Percentiles rank a stretch among this genome's conserved stretches.
phyloP scores from a whole-genome alignment of 2,113 vertebrate species.

The Tinamus guttatus region DNA sequence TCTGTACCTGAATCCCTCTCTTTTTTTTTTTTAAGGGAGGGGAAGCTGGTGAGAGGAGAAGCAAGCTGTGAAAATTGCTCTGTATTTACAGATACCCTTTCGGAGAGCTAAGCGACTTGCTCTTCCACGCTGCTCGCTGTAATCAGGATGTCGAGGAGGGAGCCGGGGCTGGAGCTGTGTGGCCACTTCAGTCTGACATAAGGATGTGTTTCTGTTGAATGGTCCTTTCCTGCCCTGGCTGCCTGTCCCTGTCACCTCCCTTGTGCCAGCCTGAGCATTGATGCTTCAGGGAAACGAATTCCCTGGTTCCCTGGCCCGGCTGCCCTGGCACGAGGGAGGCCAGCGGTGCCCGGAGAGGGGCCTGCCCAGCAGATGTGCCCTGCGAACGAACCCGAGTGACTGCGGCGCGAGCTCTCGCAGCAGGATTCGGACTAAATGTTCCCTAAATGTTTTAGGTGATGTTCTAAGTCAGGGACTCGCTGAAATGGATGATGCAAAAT shows the following conservation, averaged over 20 bases:
- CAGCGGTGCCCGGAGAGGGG: background rate
- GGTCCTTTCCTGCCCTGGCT: slow-evolving; percentile 39
- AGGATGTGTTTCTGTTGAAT: slow-evolving; percentile 16
- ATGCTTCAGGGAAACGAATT: slow-evolving; percentile 8
- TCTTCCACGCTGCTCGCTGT: background rate
- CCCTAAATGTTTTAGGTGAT: background rate
- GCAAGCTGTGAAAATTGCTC: slow-evolving; percentile 26
- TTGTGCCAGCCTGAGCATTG: background rate
- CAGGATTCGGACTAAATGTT: background rate
- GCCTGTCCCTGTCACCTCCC: background rate
- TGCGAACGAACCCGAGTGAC: background rate
- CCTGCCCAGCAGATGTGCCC: background rate
- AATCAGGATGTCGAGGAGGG: background rate
- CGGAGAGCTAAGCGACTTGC: background rate
- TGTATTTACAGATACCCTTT: slow-evolving; percentile 13
- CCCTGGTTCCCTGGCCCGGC: background rate
- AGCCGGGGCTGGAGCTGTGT: background rate
- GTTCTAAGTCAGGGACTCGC: rapidly evolving
- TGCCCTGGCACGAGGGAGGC: background rate
- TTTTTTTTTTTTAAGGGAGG: background rate
- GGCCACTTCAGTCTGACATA: slow-evolving; percentile 24
- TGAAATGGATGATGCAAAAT: background rate
- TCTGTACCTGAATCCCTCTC: background rate
- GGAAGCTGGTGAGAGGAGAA: background rate
- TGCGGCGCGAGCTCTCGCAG: background rate